Evolutionary conservation across 2,888 invertebrate genomes (phyloP).

Genomic region (Caenorhabditis wallacei): DNA sequence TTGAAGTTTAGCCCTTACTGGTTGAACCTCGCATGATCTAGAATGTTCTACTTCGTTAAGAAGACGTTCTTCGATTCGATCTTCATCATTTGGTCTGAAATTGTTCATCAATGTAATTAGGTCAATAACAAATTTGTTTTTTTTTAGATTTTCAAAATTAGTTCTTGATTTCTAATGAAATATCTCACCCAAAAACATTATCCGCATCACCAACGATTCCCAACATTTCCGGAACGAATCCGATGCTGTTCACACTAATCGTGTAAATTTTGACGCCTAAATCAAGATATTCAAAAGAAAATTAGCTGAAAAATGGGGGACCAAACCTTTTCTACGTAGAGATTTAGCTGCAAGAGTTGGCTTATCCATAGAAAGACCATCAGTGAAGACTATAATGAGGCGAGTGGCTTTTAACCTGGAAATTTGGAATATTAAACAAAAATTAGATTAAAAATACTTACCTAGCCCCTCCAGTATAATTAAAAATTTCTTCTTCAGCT

Average conservation of each 20-base stretch:
- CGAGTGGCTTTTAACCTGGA: constrained; percentile 68
- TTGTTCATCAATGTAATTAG: not conserved
- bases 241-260: constrained; percentile 78
- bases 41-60: constrained; percentile 76
- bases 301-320: not conserved
- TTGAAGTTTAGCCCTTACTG: constrained; percentile 1
- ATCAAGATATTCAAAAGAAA: not conserved
- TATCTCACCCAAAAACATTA: constrained; percentile 80
- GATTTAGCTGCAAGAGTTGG: constrained; percentile 76
- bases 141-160: too few species aligned
- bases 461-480: constrained; percentile 74
- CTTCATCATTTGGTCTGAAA: constrained; percentile 74
- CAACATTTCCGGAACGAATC: constrained; percentile 79
- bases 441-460: constrained; percentile 17
- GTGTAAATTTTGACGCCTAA: constrained; percentile 79
- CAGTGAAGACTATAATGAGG: constrained; percentile 81
- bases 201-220: constrained; percentile 79
- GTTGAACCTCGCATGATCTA: constrained; percentile 70
- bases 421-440: not conserved
- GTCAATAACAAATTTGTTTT: too few species aligned
- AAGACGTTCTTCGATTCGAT: constrained; percentile 72
- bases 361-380: constrained; percentile 82
- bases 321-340: constrained; percentile 70
- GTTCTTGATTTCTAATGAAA: too few species aligned
- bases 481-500: constrained; percentile 70